Evolutionary conservation across 2,797 vertebrate species (phyloP).

Genomic region (Lagocephalus sceleratus): DNA sequence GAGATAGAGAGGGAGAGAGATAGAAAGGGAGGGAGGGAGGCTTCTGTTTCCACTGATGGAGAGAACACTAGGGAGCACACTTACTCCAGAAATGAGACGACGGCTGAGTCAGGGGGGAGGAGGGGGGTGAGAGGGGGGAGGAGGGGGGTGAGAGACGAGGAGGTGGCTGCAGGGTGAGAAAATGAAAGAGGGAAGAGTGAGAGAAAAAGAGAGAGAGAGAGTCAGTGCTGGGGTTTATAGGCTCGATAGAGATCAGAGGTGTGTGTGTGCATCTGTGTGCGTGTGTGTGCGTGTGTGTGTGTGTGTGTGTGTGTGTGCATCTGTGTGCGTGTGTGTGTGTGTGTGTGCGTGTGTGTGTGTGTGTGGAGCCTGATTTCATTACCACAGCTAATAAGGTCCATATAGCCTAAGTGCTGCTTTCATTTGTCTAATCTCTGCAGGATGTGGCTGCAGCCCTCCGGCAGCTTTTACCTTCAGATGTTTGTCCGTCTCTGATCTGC

Average conservation of each 20-base stretch:
- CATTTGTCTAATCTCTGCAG: conserved; percentile 69
- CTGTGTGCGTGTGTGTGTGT: no score
- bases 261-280: conserved; percentile 20
- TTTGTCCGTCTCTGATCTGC: conserved; percentile 19
- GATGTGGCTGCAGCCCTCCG: conserved; percentile 42
- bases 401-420: conserved; percentile 72
- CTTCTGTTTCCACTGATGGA: conserved; percentile 9
- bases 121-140: background rate
- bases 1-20: no score
- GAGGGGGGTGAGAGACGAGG: conserved; percentile 7
- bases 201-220: conserved; percentile 9
- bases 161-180: conserved; percentile 38
- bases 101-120: background rate
- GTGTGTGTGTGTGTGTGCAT: conserved; percentile 1
- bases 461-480: conserved; percentile 35
- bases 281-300: conserved; percentile 12
- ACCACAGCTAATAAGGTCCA: conserved; percentile 68
- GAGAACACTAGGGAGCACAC: conserved; percentile 92
- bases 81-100: conserved; percentile 84
- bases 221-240: conserved; percentile 38
- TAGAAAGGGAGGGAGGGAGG: background rate
- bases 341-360: conserved; percentile 18
- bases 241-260: conserved; percentile 39
- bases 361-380: conserved; percentile 64
- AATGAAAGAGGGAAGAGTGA: conserved; percentile 21